These are phyloP conservation scores for Poecile atricapillus DNA, from an alignment of 2,113 vertebrate species.

Conservation along the genomic window DNA sequence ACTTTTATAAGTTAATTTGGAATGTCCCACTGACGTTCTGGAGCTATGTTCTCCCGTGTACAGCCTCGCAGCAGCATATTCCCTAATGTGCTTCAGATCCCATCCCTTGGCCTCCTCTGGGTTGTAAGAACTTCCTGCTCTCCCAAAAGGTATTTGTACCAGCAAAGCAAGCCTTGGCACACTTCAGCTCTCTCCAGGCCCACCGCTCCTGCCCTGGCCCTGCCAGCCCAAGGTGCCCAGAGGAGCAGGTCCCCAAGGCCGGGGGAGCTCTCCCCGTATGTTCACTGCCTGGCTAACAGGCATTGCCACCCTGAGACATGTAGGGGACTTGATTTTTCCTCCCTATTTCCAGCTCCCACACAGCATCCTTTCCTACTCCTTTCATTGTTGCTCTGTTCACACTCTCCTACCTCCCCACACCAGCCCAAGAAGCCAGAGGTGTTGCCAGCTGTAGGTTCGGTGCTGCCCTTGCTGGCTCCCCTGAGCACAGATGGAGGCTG, in stretches of 20 bases:
- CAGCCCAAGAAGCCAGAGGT: not conserved
- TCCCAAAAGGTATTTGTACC: fast-evolving
- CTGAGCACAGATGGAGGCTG: not conserved
- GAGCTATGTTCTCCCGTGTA: not conserved
- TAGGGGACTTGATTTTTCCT: not conserved
- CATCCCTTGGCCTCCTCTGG: not conserved
- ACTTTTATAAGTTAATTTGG: not conserved
- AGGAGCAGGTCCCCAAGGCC: not conserved
- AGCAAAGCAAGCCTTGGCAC: not conserved
- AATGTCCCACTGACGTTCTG: not conserved
- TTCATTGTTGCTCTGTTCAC: not conserved
- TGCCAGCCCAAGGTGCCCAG: not conserved
- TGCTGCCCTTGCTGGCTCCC: not conserved
- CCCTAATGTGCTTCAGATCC: not conserved
- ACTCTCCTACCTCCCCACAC: fast-evolving
- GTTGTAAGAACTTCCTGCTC: not conserved
- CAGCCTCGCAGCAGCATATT: fast-evolving
- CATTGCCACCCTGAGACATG: not conserved
- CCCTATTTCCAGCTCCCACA: not conserved
- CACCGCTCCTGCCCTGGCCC: not conserved
- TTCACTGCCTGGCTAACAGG: not conserved
- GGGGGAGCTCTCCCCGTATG: fast-evolving
- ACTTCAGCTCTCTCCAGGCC: not conserved
- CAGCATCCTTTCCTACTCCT: not conserved
- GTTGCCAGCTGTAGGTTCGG: not conserved